Evolutionary conservation across 2,888 invertebrate species (phyloP), one percentile per base, ranked within the genome.

Genomic region (Willowsia nigromaculata): DNA sequence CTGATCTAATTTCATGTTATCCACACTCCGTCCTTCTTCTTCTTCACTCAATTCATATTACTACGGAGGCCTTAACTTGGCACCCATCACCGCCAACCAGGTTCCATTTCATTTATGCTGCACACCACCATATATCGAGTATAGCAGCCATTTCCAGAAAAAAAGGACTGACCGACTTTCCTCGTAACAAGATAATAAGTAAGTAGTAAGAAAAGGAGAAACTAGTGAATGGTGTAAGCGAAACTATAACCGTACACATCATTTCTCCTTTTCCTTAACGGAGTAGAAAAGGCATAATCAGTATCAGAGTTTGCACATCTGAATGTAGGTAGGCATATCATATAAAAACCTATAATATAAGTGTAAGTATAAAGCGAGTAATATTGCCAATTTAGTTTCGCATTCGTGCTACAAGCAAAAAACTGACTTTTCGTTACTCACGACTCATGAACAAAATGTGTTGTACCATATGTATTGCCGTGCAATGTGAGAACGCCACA

Each of bases 231-330:
- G 56, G 47, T 76, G 76, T 30, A 27, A 30, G 76, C 59, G 50
- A 82, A 82, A 82, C 88, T 78, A 88, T 83, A 88, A 78, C 88
- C 88, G 83, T 88, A 82, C 88, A 82, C 88, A 83, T 88, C 88
- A 88, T 88, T 88, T 88, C 74, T 82, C 74, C 62, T 78, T 87
- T 56, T 56, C 33, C 37, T 7, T 76, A 50, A 27, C 68, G 30
- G n/a, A n/a, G n/a, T 74, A 83, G 65, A 56, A 74, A 33, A 47
- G 11, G 25, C 33, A 68, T 40, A 80, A 27, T 53, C 50, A 65
- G 80, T 56, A 59, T 40, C 47, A 65, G 56, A 43, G 40, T 71
- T 43, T 76, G 76, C 47, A 76, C 50, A 76, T 76, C 30, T 25
- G 4, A 50, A 47, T 76, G 13, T 76, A 76, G 27, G 33, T 33